phyloP scores from a whole-genome alignment of 2,797 vertebrate species.

The Spheniscus humboldti region DNA sequence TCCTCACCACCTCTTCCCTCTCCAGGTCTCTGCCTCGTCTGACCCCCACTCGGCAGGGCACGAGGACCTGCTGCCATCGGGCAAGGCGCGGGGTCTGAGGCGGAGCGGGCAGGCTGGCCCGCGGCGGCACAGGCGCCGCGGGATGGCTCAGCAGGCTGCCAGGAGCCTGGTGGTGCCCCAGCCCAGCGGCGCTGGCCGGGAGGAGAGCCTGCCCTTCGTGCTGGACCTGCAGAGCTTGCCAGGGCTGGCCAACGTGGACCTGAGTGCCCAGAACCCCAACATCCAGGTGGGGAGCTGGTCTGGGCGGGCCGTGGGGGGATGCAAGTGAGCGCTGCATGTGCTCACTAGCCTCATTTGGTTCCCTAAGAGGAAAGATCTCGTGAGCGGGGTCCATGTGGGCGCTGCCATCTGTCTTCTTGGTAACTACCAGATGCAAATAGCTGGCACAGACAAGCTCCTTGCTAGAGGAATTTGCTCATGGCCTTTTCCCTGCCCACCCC shows the following conservation, averaged over 20 bases:
- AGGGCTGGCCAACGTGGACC: slow-evolving; percentile 81
- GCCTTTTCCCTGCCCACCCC: neutral
- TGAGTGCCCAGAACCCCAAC: slow-evolving; percentile 87
- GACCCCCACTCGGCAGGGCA: neutral
- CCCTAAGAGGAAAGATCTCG: neutral
- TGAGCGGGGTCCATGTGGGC: rapidly evolving
- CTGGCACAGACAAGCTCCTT: neutral
- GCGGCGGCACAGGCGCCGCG: slow-evolving; percentile 65
- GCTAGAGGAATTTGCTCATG: neutral
- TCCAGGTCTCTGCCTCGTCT: slow-evolving; percentile 61
- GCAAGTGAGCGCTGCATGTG: rapidly evolving
- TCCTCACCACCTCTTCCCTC: neutral
- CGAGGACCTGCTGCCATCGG: slow-evolving; percentile 41
- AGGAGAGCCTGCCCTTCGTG: slow-evolving; percentile 82
- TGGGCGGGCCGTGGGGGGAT: rapidly evolving
- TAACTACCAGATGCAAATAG: neutral
- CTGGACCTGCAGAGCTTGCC: slow-evolving; percentile 89
- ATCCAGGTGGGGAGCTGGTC: slow-evolving; percentile 80
- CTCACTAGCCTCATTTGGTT: neutral
- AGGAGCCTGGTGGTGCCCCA: slow-evolving; percentile 54
- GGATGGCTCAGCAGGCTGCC: slow-evolving; percentile 68
- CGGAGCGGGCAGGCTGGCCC: slow-evolving; percentile 55
- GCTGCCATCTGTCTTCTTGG: neutral
- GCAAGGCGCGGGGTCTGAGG: slow-evolving; percentile 70
- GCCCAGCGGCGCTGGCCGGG: slow-evolving; percentile 41